These are phyloP conservation scores for Caprella mutica DNA, from an alignment of 2,888 invertebrate genomes.

Conservation along the genomic window DNA sequence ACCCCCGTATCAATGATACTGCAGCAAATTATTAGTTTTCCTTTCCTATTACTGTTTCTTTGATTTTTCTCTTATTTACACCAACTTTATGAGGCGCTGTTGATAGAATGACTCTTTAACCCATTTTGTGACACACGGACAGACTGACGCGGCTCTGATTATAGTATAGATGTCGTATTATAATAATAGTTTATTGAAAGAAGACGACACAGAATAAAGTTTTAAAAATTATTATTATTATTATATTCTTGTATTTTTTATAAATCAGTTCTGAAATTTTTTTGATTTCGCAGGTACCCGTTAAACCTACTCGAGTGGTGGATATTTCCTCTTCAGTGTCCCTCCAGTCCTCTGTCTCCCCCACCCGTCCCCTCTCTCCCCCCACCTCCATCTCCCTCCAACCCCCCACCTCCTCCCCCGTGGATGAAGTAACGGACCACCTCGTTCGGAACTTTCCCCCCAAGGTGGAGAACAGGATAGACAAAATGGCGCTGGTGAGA, in stretches of 20 bases:
- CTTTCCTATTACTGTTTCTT: too few relatives aligned
- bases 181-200: background rate
- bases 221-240: too few relatives aligned
- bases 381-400: background rate
- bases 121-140: too few relatives aligned
- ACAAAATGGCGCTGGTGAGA: constrained; percentile 29
- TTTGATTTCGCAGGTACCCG: constrained; percentile 12
- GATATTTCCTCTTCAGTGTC: constrained; percentile 5
- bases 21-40: too few relatives aligned
- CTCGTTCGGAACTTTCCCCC: constrained; percentile 26
- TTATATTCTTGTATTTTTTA: background rate
- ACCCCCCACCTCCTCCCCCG: constrained; percentile 1
- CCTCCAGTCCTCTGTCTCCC: background rate
- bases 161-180: too few relatives aligned
- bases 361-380: background rate
- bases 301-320: constrained; percentile 19
- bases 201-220: too few relatives aligned
- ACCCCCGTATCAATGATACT: too few relatives aligned
- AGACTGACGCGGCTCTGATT: too few relatives aligned
- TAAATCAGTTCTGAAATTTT: background rate
- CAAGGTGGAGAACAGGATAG: constrained; percentile 17
- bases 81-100: too few relatives aligned
- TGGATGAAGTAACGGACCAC: constrained; percentile 18
- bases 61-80: too few relatives aligned
- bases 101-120: too few relatives aligned